phyloP scores from a whole-genome alignment of 2,888 invertebrate genomes.

The Celastrina argiolus region DNA sequence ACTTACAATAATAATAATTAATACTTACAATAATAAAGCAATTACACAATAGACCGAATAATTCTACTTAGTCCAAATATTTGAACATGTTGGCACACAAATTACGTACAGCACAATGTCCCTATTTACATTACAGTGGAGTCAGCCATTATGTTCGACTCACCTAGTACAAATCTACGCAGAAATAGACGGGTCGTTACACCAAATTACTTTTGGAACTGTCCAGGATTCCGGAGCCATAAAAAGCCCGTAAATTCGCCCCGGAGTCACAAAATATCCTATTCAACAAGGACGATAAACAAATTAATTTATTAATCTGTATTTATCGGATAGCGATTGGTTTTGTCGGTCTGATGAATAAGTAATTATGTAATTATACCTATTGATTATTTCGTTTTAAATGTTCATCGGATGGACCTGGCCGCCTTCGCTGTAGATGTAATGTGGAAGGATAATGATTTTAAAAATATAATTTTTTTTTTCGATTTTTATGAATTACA shows the following conservation, averaged over 20 bases:
- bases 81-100: background rate
- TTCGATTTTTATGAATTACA: too few relatives aligned
- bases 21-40: too few relatives aligned
- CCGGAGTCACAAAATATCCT: constrained; percentile 29
- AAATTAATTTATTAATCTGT: constrained; percentile 27
- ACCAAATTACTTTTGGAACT: constrained; percentile 35
- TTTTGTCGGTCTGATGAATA: constrained; percentile 2
- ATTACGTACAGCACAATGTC: background rate
- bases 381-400: background rate
- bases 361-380: background rate
- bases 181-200: constrained; percentile 34
- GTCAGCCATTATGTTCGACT: background rate
- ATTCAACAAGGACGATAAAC: constrained; percentile 27
- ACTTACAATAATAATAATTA: too few relatives aligned
- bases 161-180: constrained; percentile 17
- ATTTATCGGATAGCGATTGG: background rate
- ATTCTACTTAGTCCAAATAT: too few relatives aligned
- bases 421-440: too few relatives aligned
- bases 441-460: too few relatives aligned
- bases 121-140: constrained; percentile 8
- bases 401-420: background rate
- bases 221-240: constrained; percentile 30
- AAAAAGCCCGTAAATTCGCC: constrained; percentile 37
- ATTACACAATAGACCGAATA: too few relatives aligned
- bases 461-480: too few relatives aligned